Evolutionary conservation across 2,888 invertebrate genomes (phyloP).

Genomic region (Rhamphomyia laevipes): DNA sequence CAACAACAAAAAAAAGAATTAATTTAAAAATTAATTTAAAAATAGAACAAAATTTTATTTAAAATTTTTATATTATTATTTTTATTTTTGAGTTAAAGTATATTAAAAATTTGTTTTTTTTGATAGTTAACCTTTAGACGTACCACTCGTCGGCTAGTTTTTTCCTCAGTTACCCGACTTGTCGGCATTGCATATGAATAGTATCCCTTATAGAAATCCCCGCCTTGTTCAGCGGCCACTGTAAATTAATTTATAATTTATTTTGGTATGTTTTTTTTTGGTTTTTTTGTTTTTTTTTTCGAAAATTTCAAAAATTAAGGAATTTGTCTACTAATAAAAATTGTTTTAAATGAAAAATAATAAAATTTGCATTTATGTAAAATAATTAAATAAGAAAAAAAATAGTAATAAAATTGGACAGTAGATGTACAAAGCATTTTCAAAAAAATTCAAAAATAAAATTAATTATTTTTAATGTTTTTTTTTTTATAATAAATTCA

Average conservation of each 20-base stretch:
- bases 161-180: constrained; percentile 50
- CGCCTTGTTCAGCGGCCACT: constrained; percentile 72
- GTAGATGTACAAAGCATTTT: neutral
- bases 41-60: neutral
- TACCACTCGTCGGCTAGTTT: constrained; percentile 57
- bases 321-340: no score
- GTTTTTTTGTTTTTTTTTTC: constrained; percentile 1
- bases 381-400: constrained; percentile 1
- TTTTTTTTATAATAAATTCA: constrained; percentile 35
- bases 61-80: neutral
- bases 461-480: neutral
- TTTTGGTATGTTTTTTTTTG: constrained; percentile 14
- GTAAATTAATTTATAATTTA: constrained; percentile 43
- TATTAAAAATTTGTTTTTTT: neutral
- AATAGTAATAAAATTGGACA: neutral
- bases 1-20: no score
- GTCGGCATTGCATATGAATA: constrained; percentile 50
- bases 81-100: neutral
- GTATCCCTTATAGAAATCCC: constrained; percentile 79
- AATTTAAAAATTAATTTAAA: neutral
- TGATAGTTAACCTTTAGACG: constrained; percentile 36
- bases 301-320: constrained; percentile 2
- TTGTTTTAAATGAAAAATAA: no score
- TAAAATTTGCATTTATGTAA: constrained; percentile 1
- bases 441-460: constrained; percentile 1